These are phyloP conservation scores for Lasioglossum vierecki DNA, from an alignment of 2,888 invertebrate species.

Conservation along the genomic window DNA sequence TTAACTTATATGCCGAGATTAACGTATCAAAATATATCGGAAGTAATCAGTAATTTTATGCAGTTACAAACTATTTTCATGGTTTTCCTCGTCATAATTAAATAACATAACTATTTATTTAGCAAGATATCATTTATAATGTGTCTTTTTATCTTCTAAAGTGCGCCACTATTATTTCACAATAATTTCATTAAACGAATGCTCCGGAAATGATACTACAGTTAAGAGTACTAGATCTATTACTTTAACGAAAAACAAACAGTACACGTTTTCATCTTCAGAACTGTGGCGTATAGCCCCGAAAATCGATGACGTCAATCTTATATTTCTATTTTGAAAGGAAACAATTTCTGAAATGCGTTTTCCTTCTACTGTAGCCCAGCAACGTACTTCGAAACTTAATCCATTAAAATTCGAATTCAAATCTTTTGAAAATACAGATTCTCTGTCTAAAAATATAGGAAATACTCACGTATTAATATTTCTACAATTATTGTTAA, in stretches of 20 bases:
- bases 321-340: neutral
- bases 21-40: neutral
- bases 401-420: neutral
- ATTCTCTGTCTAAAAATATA: neutral
- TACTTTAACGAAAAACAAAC: neutral
- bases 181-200: neutral
- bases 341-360: conserved; percentile 2
- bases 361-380: neutral
- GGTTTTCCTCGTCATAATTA: neutral
- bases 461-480: neutral
- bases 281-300: neutral
- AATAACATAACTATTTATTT: neutral
- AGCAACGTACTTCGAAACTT: neutral
- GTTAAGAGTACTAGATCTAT: neutral
- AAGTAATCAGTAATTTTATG: neutral
- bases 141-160: neutral
- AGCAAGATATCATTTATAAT: neutral
- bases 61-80: neutral
- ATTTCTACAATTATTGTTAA: neutral
- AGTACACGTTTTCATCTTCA: neutral
- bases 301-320: neutral
- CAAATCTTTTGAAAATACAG: neutral
- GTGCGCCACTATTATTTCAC: neutral
- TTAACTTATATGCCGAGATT: conserved; percentile 1
- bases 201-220: neutral